Base-by-base conservation (phyloP, 2,113 vertebrate genomes). In the Brachyhypopomus gauderio region DNA sequence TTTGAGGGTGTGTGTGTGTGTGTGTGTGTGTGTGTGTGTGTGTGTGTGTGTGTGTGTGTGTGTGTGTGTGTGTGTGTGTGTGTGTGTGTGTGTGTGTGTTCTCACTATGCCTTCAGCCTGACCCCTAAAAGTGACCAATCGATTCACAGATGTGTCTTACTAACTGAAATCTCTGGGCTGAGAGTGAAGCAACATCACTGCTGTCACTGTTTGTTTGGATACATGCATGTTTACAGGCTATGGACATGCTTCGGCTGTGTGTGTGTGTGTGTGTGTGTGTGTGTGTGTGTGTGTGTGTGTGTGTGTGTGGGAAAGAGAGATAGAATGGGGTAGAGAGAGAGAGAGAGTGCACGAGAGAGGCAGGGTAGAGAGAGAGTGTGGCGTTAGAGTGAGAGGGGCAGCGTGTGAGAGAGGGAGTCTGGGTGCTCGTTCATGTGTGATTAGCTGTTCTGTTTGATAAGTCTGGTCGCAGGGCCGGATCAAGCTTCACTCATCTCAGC, bases 401-500 rank as follows among this genome's bases (percentile, higher is more conserved):
- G 12, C 14, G 45, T 52, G 45, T 52, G 45, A 52, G 62, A 19
- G 55, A 25, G 56, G 72, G 66, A 30, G 62, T 7, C 27, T 58
- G 77, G 67, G 52, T 36, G 36, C 64, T 67, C 36, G 82, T 38
- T 78, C 74, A 78, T 72, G 66, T 23, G 22, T 81, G 86, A 89
- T 89, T 86, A 88, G 84, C 81, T 83, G 72, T 59, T 72, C 63
- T 83, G 72, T 87, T 88, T 86, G 84, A 85, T 79, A 81, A 84
- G 79, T 80, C 27, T 19, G 63, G 52, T 77, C 78, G 74, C 77
- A 59, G 36, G 48, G 59, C 71, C 73, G 72, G 75, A 72, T 36
- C 52, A 38, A 81, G 78, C 84, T 86, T 87, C 86, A 83, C 87
- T 88, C 80, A 88, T 85, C 80, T 88, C 79, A 78, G 80, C 75